Base-by-base conservation (phyloP, 64 coral and sea anemone species). In the Exaiptasia diaphana region DNA sequence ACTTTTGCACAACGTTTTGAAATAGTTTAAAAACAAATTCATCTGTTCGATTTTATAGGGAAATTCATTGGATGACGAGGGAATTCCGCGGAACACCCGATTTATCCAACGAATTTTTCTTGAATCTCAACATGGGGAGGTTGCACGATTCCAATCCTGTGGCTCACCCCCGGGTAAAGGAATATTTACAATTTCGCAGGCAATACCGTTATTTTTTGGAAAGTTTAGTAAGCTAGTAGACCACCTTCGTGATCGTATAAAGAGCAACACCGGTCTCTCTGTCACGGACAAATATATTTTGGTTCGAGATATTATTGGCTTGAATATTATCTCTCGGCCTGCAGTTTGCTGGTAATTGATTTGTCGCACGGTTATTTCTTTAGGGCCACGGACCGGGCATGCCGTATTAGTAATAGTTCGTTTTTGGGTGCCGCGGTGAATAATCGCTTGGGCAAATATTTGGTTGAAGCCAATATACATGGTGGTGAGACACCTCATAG, bases 401-500 rank as follows among this genome's bases (percentile, higher is more conserved):
- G 13, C 0, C 1, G 1, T 13, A 10, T 43, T 1, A 23, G 18
- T n/a, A 18, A 26, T 7, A 54, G 17, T 17, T 75, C 74, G 26
- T 79, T 88, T n/a, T 1, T 55, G 2, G 62, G 63, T 12, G 67
- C 74, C 5, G 74, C 74, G 5, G 74, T 78, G 4, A 88, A 44
- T 63, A 79, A 71, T 24, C 45, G 74, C 21, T 32, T 88, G 4
- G 43, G 74, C 4, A 71, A 58, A 1, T 39, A 87, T 20, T 48
- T 87, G 20, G 5, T 12, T 0, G 49, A 33, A 3, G 74, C 85
- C 1, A n/a, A 45, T 0, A 14, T 79, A 1, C 0, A 43, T 50
- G 18, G 25, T n/a, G 85, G 85, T 4, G 62, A 87, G 27, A 79
- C 85, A 3, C 62, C 74, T n/a, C 74, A 89, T 11, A 89, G 76